Evolutionary conservation across 1,140 invertebrate species (phyloP).

Genomic region (Bombus vancouverensis): DNA sequence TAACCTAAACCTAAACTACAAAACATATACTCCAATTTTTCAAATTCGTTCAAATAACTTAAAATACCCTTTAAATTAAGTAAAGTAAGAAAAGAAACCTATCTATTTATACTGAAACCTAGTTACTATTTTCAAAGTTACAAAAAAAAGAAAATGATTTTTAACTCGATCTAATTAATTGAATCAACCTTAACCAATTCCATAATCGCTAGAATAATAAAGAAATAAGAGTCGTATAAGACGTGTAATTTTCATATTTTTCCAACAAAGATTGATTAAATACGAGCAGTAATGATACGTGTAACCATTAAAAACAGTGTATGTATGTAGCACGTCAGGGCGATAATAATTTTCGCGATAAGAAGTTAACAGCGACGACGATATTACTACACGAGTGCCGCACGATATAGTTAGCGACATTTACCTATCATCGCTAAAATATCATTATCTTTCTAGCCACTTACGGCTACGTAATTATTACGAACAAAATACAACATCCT

Average conservation of each 20-base stretch:
- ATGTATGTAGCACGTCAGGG: neutral
- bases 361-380: neutral
- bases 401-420: constrained; percentile 13
- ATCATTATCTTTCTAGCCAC: constrained; percentile 12
- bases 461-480: neutral
- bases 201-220: neutral
- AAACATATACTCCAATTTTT: too few relatives aligned
- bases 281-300: neutral
- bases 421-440: constrained; percentile 9
- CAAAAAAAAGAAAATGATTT: too few relatives aligned
- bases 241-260: neutral
- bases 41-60: too few relatives aligned
- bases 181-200: neutral
- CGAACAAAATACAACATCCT: neutral
- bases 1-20: too few relatives aligned
- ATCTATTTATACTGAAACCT: too few relatives aligned
- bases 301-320: neutral
- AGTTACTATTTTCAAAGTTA: too few relatives aligned
- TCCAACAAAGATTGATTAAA: neutral
- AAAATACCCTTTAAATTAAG: too few relatives aligned
- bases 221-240: neutral
- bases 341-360: constrained; percentile 30
- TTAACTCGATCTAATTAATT: too few relatives aligned
- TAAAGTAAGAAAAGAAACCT: too few relatives aligned
- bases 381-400: neutral